These are phyloP conservation scores for Paramuricea clavata DNA, from an alignment of 92 coral and sea anemone species.

Conservation along the genomic window DNA sequence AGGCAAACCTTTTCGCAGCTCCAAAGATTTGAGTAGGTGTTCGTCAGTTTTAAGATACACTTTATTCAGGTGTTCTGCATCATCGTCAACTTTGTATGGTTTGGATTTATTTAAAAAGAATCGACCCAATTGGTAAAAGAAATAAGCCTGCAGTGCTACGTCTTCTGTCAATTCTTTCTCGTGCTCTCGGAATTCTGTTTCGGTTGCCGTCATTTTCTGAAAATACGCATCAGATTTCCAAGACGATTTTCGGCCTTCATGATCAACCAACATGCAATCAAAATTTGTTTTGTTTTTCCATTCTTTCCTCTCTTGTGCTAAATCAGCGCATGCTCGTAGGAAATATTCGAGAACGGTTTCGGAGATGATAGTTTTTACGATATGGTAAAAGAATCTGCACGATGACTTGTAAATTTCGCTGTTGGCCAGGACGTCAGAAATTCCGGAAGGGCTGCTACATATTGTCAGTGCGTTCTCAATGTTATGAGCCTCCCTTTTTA, in stretches of 20 bases:
- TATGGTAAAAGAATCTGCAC: conserved; percentile 26
- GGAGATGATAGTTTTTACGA: not conserved
- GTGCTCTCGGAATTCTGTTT: not conserved
- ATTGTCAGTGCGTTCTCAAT: not conserved
- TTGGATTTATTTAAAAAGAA: not conserved
- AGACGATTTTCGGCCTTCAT: not conserved
- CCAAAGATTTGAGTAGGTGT: not conserved
- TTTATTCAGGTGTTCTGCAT: too few species aligned
- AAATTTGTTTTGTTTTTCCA: not conserved
- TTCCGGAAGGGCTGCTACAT: not conserved
- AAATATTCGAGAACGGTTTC: not conserved
- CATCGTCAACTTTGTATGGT: not conserved
- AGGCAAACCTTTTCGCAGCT: not conserved
- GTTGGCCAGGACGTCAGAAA: not conserved
- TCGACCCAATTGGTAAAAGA: not conserved
- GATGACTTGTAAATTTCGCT: conserved; percentile 18
- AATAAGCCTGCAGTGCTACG: not conserved
- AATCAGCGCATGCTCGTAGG: not conserved
- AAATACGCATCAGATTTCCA: conserved; percentile 14
- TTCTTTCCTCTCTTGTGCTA: not conserved
- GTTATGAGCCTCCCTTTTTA: not conserved
- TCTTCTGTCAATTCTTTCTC: not conserved
- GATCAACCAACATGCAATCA: not conserved
- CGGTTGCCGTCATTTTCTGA: not conserved
- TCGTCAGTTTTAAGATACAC: too few species aligned